phyloP scores from a whole-genome alignment of 2,113 vertebrate genomes.

The Recurvirostra avosetta region DNA sequence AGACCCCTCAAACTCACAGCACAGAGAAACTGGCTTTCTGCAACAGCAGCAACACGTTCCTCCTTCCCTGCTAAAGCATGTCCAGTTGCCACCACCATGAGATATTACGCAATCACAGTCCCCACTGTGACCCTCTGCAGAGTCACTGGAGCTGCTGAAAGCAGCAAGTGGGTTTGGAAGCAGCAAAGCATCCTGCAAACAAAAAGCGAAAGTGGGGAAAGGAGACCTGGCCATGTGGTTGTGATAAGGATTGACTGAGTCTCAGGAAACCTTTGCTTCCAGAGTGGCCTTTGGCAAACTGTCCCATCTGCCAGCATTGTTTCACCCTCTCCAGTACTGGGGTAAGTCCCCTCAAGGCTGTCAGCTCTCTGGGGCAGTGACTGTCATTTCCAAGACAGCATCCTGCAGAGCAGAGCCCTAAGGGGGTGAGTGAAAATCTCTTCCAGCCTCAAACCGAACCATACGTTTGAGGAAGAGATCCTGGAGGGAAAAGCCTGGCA shows the following conservation, averaged over 20 bases:
- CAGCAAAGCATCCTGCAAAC: background rate
- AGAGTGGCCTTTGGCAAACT: background rate
- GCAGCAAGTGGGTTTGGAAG: background rate
- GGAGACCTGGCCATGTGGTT: background rate
- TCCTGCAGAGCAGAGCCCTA: background rate
- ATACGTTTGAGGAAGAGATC: accelerated
- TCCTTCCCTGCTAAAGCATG: background rate
- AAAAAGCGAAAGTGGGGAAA: background rate
- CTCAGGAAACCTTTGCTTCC: background rate
- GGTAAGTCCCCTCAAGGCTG: background rate
- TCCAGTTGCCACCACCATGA: background rate
- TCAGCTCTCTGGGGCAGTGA: background rate
- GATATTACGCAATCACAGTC: background rate
- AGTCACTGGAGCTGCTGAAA: background rate
- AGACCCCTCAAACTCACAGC: background rate
- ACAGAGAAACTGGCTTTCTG: background rate
- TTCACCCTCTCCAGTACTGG: background rate
- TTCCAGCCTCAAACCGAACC: background rate
- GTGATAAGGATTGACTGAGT: background rate
- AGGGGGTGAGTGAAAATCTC: background rate
- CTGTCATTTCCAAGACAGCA: background rate
- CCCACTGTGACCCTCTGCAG: background rate
- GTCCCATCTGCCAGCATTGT: background rate
- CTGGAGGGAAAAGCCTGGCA: background rate
- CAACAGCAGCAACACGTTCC: background rate